These are phyloP conservation scores for Abramis brama DNA, from an alignment of 2,113 vertebrate species.

Conservation along the genomic window DNA sequence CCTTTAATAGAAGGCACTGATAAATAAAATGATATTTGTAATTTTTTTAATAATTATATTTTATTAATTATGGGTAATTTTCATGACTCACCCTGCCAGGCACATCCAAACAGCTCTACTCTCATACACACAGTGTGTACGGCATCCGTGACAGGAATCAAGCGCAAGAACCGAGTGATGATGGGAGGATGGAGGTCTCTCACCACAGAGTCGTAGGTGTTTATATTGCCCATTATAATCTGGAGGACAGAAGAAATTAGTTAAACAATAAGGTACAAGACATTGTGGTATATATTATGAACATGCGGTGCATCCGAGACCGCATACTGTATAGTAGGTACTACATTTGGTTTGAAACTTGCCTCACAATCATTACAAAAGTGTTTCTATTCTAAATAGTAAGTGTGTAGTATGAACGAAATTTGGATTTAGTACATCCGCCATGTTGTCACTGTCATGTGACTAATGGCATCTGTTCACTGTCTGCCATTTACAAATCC, in stretches of 20 bases:
- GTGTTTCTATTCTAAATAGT: no score
- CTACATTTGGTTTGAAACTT: no score
- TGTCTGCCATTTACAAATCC: no score
- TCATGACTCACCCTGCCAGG: slow-evolving; percentile 81
- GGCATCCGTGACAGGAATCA: slow-evolving; percentile 82
- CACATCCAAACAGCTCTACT: slow-evolving; percentile 90
- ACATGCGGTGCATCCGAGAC: no score
- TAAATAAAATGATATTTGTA: not conserved
- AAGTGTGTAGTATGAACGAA: no score
- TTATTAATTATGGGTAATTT: not conserved
- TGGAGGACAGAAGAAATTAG: slow-evolving; percentile 55
- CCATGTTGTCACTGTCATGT: no score
- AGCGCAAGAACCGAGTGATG: slow-evolving; percentile 81
- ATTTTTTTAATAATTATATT: not conserved
- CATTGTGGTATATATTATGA: no score
- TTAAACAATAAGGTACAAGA: not conserved
- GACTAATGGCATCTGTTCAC: no score
- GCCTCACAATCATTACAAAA: no score
- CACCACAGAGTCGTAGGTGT: slow-evolving; percentile 81
- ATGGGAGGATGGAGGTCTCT: slow-evolving; percentile 86
- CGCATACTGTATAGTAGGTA: no score
- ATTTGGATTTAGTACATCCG: no score
- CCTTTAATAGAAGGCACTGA: not conserved
- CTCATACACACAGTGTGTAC: slow-evolving; percentile 88
- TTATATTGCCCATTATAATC: slow-evolving; percentile 83